These are phyloP conservation scores for Poecile montanus DNA, from an alignment of 2,797 vertebrate genomes.

Conservation along the genomic window DNA sequence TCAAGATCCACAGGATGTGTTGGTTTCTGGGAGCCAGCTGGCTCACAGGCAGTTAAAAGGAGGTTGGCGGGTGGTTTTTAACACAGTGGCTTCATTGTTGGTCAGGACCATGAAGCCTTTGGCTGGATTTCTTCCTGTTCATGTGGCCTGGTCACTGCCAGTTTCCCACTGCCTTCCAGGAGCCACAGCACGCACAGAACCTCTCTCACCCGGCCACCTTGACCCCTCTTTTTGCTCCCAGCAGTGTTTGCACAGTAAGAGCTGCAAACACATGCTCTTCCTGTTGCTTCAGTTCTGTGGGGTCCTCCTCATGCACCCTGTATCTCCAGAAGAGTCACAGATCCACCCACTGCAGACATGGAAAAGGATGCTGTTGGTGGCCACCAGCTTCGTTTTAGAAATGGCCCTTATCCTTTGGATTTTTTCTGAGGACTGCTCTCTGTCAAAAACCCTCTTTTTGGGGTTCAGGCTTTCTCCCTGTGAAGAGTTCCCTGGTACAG, in stretches of 20 bases:
- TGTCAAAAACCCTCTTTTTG: not conserved
- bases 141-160: not conserved
- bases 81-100: not conserved
- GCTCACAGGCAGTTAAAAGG: not conserved
- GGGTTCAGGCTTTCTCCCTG: not conserved
- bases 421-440: not conserved
- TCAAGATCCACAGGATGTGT: not conserved
- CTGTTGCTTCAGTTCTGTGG: not conserved
- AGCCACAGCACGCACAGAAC: not conserved
- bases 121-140: not conserved
- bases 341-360: not conserved
- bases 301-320: not conserved
- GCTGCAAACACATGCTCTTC: not conserved
- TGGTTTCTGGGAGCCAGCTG: conserved; percentile 33
- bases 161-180: not conserved
- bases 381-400: not conserved
- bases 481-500: not conserved
- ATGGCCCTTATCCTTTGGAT: not conserved
- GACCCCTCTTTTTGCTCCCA: not conserved
- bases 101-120: not conserved
- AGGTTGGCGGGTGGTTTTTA: not conserved
- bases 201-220: not conserved
- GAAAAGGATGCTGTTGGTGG: not conserved
- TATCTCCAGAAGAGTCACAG: not conserved
- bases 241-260: not conserved